Evolutionary conservation across 2,888 invertebrate species (phyloP), one percentile per base, ranked within the genome.

Genomic region (Priocnemis perturbator): DNA sequence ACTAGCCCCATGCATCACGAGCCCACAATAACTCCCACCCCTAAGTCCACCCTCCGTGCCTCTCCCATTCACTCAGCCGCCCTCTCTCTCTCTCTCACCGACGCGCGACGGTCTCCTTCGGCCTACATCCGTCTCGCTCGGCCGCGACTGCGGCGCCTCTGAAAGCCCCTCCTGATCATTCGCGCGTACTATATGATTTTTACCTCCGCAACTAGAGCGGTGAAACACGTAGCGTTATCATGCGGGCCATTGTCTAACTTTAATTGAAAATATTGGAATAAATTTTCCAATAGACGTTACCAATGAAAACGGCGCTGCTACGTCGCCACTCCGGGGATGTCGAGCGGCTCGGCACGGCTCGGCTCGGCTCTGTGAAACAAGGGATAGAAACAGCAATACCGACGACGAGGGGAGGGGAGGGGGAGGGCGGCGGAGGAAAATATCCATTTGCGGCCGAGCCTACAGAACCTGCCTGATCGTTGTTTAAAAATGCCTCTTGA

Each of bases 181-280:
- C 77, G 83, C 78, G 80, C 83, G 81, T 83, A 79, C 79, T 77
- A 75, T 81, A 80, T 83, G 84, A 86, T 86, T 86, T 86, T 86
- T 86, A 83, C 80, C 82, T 80, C 72, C 77, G 77, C 81, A 85
- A 85, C 84, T 85, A 79, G 85, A 84, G 83, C 85, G 82, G 79
- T 77, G 83, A 81, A 84, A 83, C 81, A 81, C 79, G 80, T 76
- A 74, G 81, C 83, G 85, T 83, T 85, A 86, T 85, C 83, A 78
- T 81, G 78, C 82, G 71, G 67, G 81, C 81, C 87, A 84, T 88
- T 88, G 88, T 88, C 82, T 81, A 85, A 85, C 84, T 87, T 88
- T 88, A 88, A 88, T 88, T 88, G 88, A 88, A 89, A 89, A 89
- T 89, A 88, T 88, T 86, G 88, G 87, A 88, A 87, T 88, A 87